Base-by-base conservation (phyloP, 53 echinoderm and acorn worm genomes). In the Paracentrotus lividus region DNA sequence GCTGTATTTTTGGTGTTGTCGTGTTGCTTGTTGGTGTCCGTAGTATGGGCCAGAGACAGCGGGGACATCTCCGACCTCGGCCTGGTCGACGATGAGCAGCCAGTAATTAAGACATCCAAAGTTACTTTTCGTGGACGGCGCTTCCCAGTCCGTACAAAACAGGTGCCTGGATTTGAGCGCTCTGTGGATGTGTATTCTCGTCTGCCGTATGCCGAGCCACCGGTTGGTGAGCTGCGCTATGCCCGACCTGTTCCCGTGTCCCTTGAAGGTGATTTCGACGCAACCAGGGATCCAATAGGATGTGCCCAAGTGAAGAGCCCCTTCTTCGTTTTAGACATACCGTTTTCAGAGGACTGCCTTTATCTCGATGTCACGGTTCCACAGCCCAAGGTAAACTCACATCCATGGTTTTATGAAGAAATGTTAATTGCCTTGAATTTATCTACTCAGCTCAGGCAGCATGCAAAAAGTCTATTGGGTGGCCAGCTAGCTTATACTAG, bases 131-230 rank as follows among this genome's bases (percentile, higher is more conserved):
- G 54, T 26, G 92, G 92, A 6, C 5, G 40, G 54, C 78, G 92
- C 1, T 34, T 55, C 55, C 16, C 38, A 13, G 38, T 92, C 16
- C 42, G 55, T 38, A 29, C 92, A 4, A 34, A 92, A 21, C 34
- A 53, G 32, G 38, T 77, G 38, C 69, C 54, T 77, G 78, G 23
- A 21, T 92, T 92, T 38, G 24, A 42, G 23, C 54, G 57, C 5
- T 54, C 20, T n/a, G 40, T 77, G 20, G 32, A 51, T 18, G 54
- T 77, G 16, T 92, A 55, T 54, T 49, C 55, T 1, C 54, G 38
- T 3, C 33, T 92, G 16, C 92, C 92, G 4, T 92, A 77, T 31
- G 92, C 92, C 24, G 54, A 92, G 55, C 92, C 92, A 75, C 92
- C 92, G 23, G 56, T 92, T 16, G 92, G 77, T 8, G 77, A 92